Base-by-base conservation (phyloP, 2,888 invertebrate genomes). In the Microchrysa polita region DNA sequence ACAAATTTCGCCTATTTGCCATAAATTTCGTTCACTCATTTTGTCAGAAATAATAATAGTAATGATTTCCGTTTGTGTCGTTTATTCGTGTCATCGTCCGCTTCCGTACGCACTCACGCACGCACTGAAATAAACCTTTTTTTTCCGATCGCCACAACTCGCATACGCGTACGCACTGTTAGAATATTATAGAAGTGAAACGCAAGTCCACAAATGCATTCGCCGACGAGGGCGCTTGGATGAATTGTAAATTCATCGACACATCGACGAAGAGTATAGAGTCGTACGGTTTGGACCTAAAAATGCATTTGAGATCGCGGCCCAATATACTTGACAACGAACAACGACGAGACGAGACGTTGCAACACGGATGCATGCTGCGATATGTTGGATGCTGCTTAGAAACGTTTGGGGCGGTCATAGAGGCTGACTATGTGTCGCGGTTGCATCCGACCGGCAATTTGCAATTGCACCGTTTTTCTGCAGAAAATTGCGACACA, bases 41-140 rank as follows among this genome's bases (percentile, higher is more conserved):
- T 34, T 18, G 61, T 34, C 55, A 55, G n/a, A n/a, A n/a, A n/a
- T n/a, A n/a, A n/a, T n/a, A n/a, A n/a, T n/a, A n/a, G n/a, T n/a
- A n/a, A n/a, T n/a, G n/a, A n/a, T n/a, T 10, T 40, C 40, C 61
- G n/a, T 34, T 34, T 34, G 7, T 34, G 27, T 48, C 48, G 14
- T 48, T 12, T 42, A 9, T 42, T 48, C 12, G 48, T 48, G 12
- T 48, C 48, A n/a, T 42, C 40, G 61, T 61, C 61, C 34, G 61
- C 61, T 61, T 61, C 12, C 61, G 40, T 18, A 65, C 65, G 34
- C 65, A 65, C 22, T 65, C 65, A 27, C 44, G 65, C 65, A 65
- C 65, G 65, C 44, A 65, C 27, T 48, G 65, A 48, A 20, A 10
- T 9, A 48, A 44, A 22, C 22, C 44, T 55, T 65, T 22, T 20